Evolutionary conservation across 2,113 vertebrate genomes (phyloP).

Genomic region (Cinclus cinclus): DNA sequence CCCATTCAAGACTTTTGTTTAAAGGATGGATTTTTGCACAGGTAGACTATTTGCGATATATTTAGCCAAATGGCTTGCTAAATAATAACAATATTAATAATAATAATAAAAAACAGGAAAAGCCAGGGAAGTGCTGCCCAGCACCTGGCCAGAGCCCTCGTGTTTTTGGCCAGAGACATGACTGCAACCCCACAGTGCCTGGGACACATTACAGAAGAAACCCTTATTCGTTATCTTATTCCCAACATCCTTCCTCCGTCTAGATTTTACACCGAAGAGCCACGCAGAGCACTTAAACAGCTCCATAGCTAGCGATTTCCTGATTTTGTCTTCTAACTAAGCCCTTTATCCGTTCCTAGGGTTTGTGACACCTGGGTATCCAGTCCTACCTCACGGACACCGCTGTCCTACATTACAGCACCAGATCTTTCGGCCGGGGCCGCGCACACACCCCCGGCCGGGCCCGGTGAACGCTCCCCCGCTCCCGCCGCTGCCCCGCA

Average conservation of each 20-base stretch:
- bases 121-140: background rate
- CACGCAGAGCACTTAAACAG: background rate
- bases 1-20: background rate
- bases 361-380: background rate
- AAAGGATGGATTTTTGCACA: background rate
- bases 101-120: background rate
- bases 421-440: background rate
- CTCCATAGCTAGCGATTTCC: background rate
- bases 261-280: background rate
- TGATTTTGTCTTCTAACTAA: background rate
- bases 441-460: background rate
- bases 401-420: background rate
- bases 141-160: background rate
- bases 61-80: rapidly evolving
- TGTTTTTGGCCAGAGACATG: background rate
- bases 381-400: background rate
- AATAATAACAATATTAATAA: background rate
- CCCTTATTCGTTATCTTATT: background rate
- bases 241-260: background rate
- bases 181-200: background rate
- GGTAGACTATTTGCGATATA: background rate
- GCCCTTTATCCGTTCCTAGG: background rate
- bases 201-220: background rate
- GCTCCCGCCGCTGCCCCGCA: background rate
- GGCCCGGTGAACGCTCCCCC: background rate